Percentiles rank a stretch among this genome's conserved stretches.
These are phyloP conservation scores for Noctuana brunneofusca DNA, from an alignment of 2,888 invertebrate species.

Conservation along the genomic window DNA sequence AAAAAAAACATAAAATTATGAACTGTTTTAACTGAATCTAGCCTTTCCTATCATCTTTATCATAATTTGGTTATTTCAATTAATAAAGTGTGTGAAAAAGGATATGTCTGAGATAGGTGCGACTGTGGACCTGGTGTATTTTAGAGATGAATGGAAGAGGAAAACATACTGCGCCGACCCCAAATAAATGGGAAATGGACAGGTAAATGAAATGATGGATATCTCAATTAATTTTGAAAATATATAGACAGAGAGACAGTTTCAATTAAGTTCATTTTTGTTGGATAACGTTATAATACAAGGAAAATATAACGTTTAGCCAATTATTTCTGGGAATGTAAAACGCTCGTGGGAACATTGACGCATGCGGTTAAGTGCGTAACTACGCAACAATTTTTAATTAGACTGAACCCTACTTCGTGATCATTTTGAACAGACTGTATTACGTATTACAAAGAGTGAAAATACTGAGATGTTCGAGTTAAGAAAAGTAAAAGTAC, in stretches of 20 bases:
- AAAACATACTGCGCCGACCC: too few relatives aligned
- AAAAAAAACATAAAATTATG: too few relatives aligned
- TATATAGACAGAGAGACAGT: too few relatives aligned
- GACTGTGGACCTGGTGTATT: too few relatives aligned
- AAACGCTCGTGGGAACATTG: slow-evolving; percentile 3
- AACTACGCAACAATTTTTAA: slow-evolving; percentile 19
- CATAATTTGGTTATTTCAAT: too few relatives aligned
- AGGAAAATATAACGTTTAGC: slow-evolving; percentile 5
- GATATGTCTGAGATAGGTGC: too few relatives aligned
- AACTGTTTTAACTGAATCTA: too few relatives aligned
- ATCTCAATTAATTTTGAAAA: neutral
- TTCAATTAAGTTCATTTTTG: neutral
- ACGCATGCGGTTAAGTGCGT: neutral
- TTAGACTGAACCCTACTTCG: slow-evolving; percentile 12
- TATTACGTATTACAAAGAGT: slow-evolving; percentile 27
- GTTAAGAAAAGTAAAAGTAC: slow-evolving; percentile 33
- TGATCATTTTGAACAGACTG: slow-evolving; percentile 7
- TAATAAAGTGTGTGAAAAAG: too few relatives aligned
- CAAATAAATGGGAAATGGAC: too few relatives aligned
- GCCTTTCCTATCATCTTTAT: too few relatives aligned
- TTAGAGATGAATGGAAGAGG: too few relatives aligned
- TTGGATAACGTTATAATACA: neutral
- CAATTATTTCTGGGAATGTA: slow-evolving; percentile 11
- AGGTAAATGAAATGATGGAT: too few relatives aligned
- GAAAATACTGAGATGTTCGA: slow-evolving; percentile 25